Conservation (phyloP, 1,140 invertebrate species). For the Atta cephalotes region DNA sequence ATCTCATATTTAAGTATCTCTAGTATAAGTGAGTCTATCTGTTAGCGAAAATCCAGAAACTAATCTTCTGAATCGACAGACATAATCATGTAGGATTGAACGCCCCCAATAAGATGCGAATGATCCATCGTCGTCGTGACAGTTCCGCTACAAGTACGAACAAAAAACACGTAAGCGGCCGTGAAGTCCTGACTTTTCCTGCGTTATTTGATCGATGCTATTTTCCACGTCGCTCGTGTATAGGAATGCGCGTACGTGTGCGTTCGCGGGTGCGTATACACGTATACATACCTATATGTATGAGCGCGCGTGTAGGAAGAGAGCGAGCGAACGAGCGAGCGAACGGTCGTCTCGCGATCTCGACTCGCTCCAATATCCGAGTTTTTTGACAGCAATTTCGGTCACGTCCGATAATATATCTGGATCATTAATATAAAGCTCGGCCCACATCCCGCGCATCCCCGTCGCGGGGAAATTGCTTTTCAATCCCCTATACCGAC, state of each 20-base stretch:
- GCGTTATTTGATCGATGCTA: constrained; percentile 68
- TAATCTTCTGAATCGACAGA: background rate
- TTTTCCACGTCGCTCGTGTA: constrained; percentile 28
- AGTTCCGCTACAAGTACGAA: constrained; percentile 45
- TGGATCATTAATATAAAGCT: constrained; percentile 87
- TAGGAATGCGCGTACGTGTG: background rate
- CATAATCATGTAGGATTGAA: constrained; percentile 40
- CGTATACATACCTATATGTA: background rate
- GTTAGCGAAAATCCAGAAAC: background rate
- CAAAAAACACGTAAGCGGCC: constrained; percentile 59
- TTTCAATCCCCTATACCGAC: constrained; percentile 85
- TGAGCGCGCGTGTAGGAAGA: constrained; percentile 33
- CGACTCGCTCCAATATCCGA: constrained; percentile 87
- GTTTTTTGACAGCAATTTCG: constrained; percentile 87
- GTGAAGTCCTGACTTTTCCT: constrained; percentile 65
- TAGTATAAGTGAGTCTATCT: too few relatives aligned
- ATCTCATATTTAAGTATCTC: too few relatives aligned
- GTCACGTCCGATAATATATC: constrained; percentile 87
- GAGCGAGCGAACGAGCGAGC: constrained; percentile 44
- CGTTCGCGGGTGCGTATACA: background rate
- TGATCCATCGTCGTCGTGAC: constrained; percentile 54
- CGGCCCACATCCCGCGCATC: constrained; percentile 80
- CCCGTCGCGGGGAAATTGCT: constrained; percentile 86
- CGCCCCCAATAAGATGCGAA: constrained; percentile 32
- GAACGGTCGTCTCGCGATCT: constrained; percentile 84